Percentiles rank a stretch among this genome's conserved stretches.
Evolutionary conservation across 2,113 vertebrate genomes (phyloP).

Genomic region (Nycticorax nycticorax): DNA sequence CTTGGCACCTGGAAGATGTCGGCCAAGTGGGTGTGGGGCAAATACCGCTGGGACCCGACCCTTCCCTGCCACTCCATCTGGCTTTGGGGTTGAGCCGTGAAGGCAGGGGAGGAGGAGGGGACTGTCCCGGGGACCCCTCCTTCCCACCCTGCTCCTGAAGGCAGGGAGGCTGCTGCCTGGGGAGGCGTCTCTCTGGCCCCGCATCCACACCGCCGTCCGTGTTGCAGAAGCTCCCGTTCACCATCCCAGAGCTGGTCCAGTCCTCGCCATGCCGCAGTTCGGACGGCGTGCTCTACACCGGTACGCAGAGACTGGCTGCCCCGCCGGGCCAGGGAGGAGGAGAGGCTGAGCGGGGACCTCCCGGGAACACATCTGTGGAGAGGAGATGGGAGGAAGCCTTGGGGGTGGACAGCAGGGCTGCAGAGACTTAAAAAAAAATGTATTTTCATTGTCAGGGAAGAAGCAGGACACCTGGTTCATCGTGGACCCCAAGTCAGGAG

Average conservation of each 20-base stretch:
- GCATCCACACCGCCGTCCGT: background rate
- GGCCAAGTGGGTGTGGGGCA: background rate
- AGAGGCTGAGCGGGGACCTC: fast-evolving
- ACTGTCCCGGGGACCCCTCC: background rate
- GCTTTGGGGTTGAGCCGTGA: background rate
- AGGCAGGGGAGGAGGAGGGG: background rate
- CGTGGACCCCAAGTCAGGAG: constrained; percentile 93
- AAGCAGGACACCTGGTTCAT: constrained; percentile 96
- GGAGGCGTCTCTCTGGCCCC: background rate
- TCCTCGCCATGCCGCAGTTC: constrained; percentile 95
- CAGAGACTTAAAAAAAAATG: fast-evolving
- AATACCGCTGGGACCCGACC: background rate
- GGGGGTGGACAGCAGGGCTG: fast-evolving
- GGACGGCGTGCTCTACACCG: constrained; percentile 93
- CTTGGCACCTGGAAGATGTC: background rate
- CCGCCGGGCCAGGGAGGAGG: fast-evolving
- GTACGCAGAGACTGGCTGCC: constrained; percentile 20
- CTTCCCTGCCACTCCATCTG: fast-evolving
- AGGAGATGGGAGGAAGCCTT: fast-evolving
- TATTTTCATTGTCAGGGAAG: constrained; percentile 77
- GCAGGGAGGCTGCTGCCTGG: background rate
- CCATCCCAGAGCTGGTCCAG: constrained; percentile 94
- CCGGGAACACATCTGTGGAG: fast-evolving
- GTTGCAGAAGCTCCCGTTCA: constrained; percentile 94
- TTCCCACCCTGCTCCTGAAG: background rate